Evolutionary conservation across 2,888 invertebrate species (phyloP).

Genomic region (Syrphus vitripennis): DNA sequence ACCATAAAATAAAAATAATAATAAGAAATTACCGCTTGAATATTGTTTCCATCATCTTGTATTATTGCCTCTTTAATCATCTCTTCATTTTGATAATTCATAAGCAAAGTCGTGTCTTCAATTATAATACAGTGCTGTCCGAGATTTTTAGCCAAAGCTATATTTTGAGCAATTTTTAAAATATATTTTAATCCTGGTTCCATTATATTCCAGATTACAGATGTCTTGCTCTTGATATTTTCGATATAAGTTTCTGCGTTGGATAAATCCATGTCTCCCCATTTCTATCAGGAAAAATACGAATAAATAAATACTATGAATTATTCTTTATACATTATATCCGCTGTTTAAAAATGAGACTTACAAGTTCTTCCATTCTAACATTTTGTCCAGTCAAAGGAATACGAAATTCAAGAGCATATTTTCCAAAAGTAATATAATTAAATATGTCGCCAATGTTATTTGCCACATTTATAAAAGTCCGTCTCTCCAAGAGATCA

Average conservation of each 20-base stretch:
- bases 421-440: slow-evolving; percentile 38
- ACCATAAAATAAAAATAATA: neutral
- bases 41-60: neutral
- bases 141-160: slow-evolving; percentile 38
- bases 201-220: slow-evolving; percentile 13
- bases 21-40: slow-evolving; percentile 19
- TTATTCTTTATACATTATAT: no score
- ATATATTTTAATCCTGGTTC: slow-evolving; percentile 40
- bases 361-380: slow-evolving; percentile 17
- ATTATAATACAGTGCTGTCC: slow-evolving; percentile 27
- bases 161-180: slow-evolving; percentile 30
- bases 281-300: neutral
- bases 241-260: slow-evolving; percentile 9
- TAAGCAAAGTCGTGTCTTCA: slow-evolving; percentile 16
- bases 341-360: neutral
- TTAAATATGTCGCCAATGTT: slow-evolving; percentile 39
- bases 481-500: neutral
- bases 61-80: slow-evolving; percentile 40
- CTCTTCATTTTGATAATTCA: slow-evolving; percentile 36
- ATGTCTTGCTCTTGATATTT: neutral
- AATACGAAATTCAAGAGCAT: slow-evolving; percentile 35
- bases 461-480: slow-evolving; percentile 39
- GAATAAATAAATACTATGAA: neutral
- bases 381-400: slow-evolving; percentile 11
- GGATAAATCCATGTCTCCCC: slow-evolving; percentile 28